Base-by-base conservation (phyloP, 1,140 invertebrate genomes). In the Zophobas morio region DNA sequence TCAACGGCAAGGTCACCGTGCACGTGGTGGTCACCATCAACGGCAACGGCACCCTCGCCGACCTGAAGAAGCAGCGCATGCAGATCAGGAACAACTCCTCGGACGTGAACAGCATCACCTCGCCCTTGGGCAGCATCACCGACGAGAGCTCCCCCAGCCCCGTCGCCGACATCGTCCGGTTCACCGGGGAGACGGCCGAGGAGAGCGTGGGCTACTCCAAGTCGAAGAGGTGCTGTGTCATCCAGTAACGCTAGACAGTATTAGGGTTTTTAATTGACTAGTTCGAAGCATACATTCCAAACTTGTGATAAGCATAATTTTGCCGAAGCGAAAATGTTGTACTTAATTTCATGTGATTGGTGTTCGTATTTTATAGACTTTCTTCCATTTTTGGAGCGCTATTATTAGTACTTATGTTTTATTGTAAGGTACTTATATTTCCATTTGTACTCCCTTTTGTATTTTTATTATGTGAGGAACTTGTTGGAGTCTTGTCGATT, bases 51-150 rank as follows among this genome's bases (percentile, higher is more conserved):
- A 96, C 95, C 35, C 90, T 97, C 77, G 94, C 95, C 40, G 96
- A 97, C 86, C 88, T 97, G 84, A 97, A 97, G 88, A 96, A 96
- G 84, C 95, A 96, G 85, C 89, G 96, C 76, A 91, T 95, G 6
- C 93, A 95, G 80, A 95, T 93, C 82, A 88, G 95, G 78, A 93
- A 92, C 75, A 91, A 91, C 81, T 89, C 88, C 35, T 84, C 88
- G 2, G 89, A 89, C 75, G 87, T 88, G 2, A 89, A 88, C 74
- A 86, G 86, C 8, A 82, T 88, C 37, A 82, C 84, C 20, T 85
- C 86, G 56, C 87, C 86, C 6, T 84, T 87, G 54, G 86, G 87
- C 71, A 85, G 88, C 71, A 85, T 89, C 72, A 81, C 84, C 46
- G 88, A 88, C 77, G 88, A 88, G 36, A 79, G 86, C 0, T 85